Conservation (phyloP, 2,797 vertebrate species). For the Coregonus ussuriensis region DNA sequence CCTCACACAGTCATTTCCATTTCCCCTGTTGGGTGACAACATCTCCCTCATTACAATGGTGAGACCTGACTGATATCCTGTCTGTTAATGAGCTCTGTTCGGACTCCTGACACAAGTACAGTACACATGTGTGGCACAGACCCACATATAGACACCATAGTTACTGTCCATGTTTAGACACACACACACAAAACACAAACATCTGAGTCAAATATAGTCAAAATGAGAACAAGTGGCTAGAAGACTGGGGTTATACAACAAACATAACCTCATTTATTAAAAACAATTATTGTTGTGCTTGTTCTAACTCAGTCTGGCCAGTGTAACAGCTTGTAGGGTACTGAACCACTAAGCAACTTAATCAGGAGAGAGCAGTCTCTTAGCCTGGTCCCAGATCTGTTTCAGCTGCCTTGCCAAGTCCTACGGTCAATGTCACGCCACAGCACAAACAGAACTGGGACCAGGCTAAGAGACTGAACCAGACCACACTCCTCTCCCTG, state of each 20-base stretch:
- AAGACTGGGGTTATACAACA: background rate
- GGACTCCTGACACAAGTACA: constrained; percentile 8
- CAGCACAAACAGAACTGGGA: background rate
- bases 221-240: background rate
- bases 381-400: too few species aligned
- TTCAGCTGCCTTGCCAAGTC: too few species aligned
- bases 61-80: constrained; percentile 66
- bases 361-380: too few species aligned
- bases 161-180: background rate
- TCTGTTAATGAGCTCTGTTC: constrained; percentile 56
- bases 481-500: background rate
- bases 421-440: too few species aligned
- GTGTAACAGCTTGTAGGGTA: too few species aligned
- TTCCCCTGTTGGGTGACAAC: constrained; percentile 54
- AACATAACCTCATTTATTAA: background rate
- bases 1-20: constrained; percentile 59
- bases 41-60: constrained; percentile 48
- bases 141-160: constrained; percentile 9
- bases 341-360: too few species aligned
- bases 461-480: background rate
- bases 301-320: too few species aligned
- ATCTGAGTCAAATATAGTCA: background rate
- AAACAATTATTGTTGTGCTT: background rate
- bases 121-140: constrained; percentile 18
- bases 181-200: background rate